Percentiles rank a stretch among this genome's conserved stretches.
phyloP scores from a whole-genome alignment of 2,888 invertebrate genomes.

The Hanleya hanleyi region DNA sequence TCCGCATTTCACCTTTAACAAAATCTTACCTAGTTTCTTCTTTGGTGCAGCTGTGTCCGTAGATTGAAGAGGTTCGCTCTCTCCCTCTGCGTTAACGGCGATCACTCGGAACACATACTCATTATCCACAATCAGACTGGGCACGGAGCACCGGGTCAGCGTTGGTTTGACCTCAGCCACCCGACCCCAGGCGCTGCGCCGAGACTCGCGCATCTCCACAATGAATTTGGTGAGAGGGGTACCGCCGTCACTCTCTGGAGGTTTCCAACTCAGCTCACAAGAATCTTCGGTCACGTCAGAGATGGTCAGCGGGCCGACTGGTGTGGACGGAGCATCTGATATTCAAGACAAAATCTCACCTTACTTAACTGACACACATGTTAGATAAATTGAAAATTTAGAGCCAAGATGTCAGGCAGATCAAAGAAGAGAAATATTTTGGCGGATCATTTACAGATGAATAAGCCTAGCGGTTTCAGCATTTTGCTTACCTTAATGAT shows the following conservation, averaged over 20 bases:
- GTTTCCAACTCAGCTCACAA: conserved; percentile 62
- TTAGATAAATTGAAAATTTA: no score
- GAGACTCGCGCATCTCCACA: conserved; percentile 78
- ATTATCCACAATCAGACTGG: conserved; percentile 82
- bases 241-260: conserved; percentile 65
- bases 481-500: no score
- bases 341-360: no score
- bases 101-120: conserved; percentile 91
- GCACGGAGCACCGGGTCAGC: conserved; percentile 26
- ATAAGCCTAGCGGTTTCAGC: no score
- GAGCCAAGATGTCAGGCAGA: no score
- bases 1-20: no score
- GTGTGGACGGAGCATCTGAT: conserved; percentile 54
- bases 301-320: conserved; percentile 44
- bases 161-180: conserved; percentile 28
- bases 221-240: conserved; percentile 59
- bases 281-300: conserved; percentile 46
- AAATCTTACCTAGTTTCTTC: conserved; percentile 60
- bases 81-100: conserved; percentile 89
- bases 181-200: conserved; percentile 38
- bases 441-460: no score
- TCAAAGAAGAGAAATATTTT: no score
- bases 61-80: conserved; percentile 80
- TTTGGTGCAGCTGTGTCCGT: conserved; percentile 50
- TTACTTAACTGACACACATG: no score